These are phyloP conservation scores for Priocnemis perturbator DNA, from an alignment of 2,888 invertebrate species.

Conservation along the genomic window DNA sequence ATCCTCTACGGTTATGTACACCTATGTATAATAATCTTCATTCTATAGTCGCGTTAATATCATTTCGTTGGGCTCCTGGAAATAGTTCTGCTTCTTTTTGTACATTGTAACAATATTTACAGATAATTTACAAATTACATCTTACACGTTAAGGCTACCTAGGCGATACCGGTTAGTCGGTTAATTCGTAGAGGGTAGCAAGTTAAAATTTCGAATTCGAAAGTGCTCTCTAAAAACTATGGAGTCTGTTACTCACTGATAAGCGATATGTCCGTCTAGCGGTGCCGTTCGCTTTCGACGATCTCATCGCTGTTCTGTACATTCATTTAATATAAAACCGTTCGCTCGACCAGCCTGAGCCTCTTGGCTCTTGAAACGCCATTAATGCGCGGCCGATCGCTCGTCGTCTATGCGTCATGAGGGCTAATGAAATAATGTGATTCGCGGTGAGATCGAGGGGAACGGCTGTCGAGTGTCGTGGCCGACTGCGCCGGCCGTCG, in stretches of 20 bases:
- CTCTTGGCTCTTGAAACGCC: background rate
- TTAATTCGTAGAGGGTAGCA: conserved; percentile 52
- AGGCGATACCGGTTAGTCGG: conserved; percentile 64
- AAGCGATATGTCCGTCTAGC: conserved; percentile 69
- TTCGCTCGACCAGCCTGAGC: conserved; percentile 14
- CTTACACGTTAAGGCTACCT: conserved; percentile 53
- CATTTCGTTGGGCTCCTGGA: conserved; percentile 59
- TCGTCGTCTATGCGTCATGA: too few species aligned
- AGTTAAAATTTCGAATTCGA: conserved; percentile 64
- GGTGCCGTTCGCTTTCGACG: conserved; percentile 43
- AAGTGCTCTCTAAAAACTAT: conserved; percentile 62
- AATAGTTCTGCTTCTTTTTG: conserved; percentile 60
- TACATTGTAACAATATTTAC: conserved; percentile 74
- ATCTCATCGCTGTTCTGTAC: conserved; percentile 36
- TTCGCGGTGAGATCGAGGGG: background rate
- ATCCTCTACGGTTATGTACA: conserved; percentile 70
- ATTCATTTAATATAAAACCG: conserved; percentile 47
- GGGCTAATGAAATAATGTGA: too few species aligned
- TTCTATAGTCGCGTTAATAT: conserved; percentile 64
- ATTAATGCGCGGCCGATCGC: too few species aligned
- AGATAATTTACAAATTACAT: conserved; percentile 71
- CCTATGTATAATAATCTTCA: conserved; percentile 68
- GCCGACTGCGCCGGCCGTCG: conserved; percentile 1
- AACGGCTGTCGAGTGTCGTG: background rate
- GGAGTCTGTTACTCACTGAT: conserved; percentile 62